These are phyloP conservation scores for Salvator merianae DNA, from an alignment of 2,113 vertebrate species.

Conservation along the genomic window DNA sequence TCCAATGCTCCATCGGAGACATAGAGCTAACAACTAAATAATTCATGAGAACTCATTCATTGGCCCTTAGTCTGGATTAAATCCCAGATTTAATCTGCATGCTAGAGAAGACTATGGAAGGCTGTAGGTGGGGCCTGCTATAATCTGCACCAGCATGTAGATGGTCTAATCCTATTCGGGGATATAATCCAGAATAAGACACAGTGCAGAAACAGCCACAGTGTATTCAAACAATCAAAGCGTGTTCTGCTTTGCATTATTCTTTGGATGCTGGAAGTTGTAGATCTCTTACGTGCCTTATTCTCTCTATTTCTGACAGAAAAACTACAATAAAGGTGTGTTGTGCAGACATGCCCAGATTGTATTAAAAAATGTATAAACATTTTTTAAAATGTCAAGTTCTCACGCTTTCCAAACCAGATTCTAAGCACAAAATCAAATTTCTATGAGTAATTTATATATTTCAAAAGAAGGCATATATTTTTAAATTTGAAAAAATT, in stretches of 20 bases:
- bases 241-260: background rate
- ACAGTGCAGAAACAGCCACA: no score
- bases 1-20: slow-evolving; percentile 17
- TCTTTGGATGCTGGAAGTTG: background rate
- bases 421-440: background rate
- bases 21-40: background rate
- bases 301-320: background rate
- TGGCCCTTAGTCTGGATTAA: no score
- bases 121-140: no score
- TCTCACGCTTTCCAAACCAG: background rate
- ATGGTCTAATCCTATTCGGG: no score
- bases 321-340: background rate
- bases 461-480: background rate
- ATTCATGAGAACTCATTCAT: background rate
- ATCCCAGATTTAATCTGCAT: no score
- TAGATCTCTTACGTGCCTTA: background rate
- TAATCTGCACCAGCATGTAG: no score
- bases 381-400: background rate
- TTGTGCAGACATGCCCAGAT: background rate
- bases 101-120: background rate
- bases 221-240: no score
- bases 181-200: no score
- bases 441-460: background rate
- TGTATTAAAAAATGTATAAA: background rate
- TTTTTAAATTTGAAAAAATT: background rate